Conservation (phyloP, 64 coral and sea anemone genomes). For the Hydrozoanthus tunicans region DNA sequence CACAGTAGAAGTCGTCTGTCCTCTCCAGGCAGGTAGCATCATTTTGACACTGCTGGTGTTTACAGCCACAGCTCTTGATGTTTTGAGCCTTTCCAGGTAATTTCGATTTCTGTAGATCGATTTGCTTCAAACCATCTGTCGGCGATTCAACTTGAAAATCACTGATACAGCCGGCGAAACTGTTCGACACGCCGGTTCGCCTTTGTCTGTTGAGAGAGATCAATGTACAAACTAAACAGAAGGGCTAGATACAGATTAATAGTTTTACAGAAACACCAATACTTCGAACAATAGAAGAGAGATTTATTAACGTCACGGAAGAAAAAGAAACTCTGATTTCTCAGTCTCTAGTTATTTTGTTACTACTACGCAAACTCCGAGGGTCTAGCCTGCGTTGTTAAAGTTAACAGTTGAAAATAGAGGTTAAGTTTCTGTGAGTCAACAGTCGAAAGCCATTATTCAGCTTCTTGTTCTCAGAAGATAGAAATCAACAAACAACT, state of each 20-base stretch:
- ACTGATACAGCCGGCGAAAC: slow-evolving; percentile 71
- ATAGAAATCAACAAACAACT: too few relatives aligned
- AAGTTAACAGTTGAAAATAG: too few relatives aligned
- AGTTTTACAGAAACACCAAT: background rate
- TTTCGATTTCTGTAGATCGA: slow-evolving; percentile 28
- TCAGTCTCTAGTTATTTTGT: too few relatives aligned
- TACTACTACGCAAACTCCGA: too few relatives aligned
- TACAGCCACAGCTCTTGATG: slow-evolving; percentile 69
- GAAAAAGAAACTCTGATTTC: too few relatives aligned
- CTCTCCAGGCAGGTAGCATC: slow-evolving; percentile 47
- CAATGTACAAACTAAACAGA: background rate
- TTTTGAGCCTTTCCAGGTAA: slow-evolving; percentile 1
- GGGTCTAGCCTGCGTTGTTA: too few relatives aligned
- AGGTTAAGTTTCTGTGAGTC: too few relatives aligned
- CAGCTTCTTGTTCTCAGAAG: too few relatives aligned
- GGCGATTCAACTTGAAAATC: slow-evolving; percentile 57
- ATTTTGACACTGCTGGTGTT: slow-evolving; percentile 49
- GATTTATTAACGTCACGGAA: too few relatives aligned
- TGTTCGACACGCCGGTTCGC: slow-evolving; percentile 12
- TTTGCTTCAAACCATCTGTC: slow-evolving; percentile 45
- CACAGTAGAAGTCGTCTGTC: slow-evolving; percentile 64
- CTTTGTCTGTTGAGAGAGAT: slow-evolving; percentile 22
- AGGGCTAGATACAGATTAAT: background rate
- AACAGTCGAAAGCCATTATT: too few relatives aligned
- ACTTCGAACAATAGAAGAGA: too few relatives aligned